Conservation (phyloP, 1,140 invertebrate genomes). For the Pristionchus pacificus region DNA sequence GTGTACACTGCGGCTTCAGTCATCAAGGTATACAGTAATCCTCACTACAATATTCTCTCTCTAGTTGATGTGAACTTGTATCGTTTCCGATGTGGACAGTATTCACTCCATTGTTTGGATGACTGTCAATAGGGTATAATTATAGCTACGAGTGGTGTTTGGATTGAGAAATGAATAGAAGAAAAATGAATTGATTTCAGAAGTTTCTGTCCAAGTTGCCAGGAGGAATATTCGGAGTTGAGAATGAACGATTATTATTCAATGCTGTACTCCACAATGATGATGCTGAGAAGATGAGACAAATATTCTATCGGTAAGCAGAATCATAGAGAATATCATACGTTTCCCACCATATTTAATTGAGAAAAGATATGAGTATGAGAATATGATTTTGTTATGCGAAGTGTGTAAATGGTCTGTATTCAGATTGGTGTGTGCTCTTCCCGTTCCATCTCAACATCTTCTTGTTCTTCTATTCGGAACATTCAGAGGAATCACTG, state of each 20-base stretch:
- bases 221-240: slow-evolving; percentile 84
- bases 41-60: neutral
- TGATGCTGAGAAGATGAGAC: slow-evolving; percentile 71
- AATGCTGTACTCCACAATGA: slow-evolving; percentile 70
- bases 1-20: slow-evolving; percentile 97
- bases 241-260: slow-evolving; percentile 84
- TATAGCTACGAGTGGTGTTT: too few species aligned
- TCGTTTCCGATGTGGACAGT: too few species aligned
- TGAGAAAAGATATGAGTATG: too few species aligned
- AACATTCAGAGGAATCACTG: slow-evolving; percentile 90
- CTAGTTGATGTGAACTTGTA: too few species aligned
- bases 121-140: too few species aligned
- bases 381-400: too few species aligned
- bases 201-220: slow-evolving; percentile 92
- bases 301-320: slow-evolving; percentile 81
- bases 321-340: too few species aligned
- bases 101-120: too few species aligned
- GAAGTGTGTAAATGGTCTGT: too few species aligned
- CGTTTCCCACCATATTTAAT: too few species aligned
- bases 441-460: slow-evolving; percentile 83
- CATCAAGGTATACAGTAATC: slow-evolving; percentile 67
- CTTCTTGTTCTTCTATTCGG: slow-evolving; percentile 89
- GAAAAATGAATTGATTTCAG: slow-evolving; percentile 58
- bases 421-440: slow-evolving; percentile 77
- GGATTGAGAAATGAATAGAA: too few species aligned